phyloP scores from a whole-genome alignment of 2,888 invertebrate species.

The Protophormia terraenovae region DNA sequence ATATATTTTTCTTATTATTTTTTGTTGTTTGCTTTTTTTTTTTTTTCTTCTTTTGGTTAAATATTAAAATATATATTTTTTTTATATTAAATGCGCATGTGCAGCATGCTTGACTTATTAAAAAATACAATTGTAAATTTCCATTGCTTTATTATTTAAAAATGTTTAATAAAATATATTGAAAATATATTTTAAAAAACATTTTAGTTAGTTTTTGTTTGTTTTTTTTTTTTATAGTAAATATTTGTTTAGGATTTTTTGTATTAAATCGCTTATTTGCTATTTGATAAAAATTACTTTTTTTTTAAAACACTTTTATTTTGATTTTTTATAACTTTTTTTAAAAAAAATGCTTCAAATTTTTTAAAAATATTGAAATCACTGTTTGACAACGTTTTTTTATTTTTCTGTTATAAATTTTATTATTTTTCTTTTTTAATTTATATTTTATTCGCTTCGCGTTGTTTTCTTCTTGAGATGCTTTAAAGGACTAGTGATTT shows the following conservation, averaged over 20 bases:
- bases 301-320: conserved; percentile 1
- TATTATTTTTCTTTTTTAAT: conserved; percentile 10
- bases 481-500: conserved; percentile 68
- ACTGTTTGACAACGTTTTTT: conserved; percentile 33
- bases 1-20: background rate
- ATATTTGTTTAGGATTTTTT: background rate
- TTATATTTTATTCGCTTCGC: conserved; percentile 51
- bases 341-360: background rate
- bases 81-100: conserved; percentile 47
- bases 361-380: background rate
- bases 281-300: conserved; percentile 10
- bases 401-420: conserved; percentile 37
- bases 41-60: background rate
- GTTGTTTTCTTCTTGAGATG: conserved; percentile 67
- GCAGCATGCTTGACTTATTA: background rate
- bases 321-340: background rate
- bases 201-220: conserved; percentile 4
- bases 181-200: conserved; percentile 24
- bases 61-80: background rate
- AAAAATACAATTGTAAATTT: conserved; percentile 29
- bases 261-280: background rate
- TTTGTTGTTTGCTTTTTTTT: background rate
- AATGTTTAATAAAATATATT: conserved; percentile 13
- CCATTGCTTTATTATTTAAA: conserved; percentile 21
- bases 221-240: background rate